Evolutionary conservation across 2,888 invertebrate genomes (phyloP), one percentile per base, ranked within the genome.

Genomic region (Eupithecia tripunctaria): DNA sequence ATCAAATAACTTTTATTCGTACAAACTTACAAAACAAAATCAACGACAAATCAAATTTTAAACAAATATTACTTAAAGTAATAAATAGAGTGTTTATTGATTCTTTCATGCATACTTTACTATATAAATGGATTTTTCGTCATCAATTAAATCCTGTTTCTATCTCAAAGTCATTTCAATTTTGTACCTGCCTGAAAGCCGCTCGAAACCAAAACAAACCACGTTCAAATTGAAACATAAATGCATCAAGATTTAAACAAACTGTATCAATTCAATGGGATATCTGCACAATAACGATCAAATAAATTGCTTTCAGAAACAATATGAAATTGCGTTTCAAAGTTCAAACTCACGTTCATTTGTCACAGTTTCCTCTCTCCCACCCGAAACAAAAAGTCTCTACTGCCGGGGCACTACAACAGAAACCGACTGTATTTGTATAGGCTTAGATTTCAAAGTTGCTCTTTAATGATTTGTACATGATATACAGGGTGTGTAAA

Each of bases 301-400:
- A 75, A 78, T 75, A 79, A 80, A 79, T 79, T 75, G 81, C 76
- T 76, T 78, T 78, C 71, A 78, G 77, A 77, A 79, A 79, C 81
- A 79, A 80, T 78, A 80, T 80, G 77, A 80, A 81, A 81, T 79
- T 76, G 86, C 88, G 87, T 84, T 86, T 85, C 87, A 86, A 87
- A 88, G 86, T 88, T 88, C 87, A 85, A 86, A 89, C 88, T 87
- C 88, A 88, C 88, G 86, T 87, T 88, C 88, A 90, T 91, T 91
- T 89, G 90, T 91, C 89, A 90, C 89, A 89, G 89, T 88, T 89
- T 86, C 84, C 85, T 82, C 75, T 67, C 70, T 67, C 63, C 67
- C 36, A 4, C 4, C 14, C 60, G 25, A 41, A 3, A 12, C 15
- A 15, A 64, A 78, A 76, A 60, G 67, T 69, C 68, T 0, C 66